These are phyloP conservation scores for Myodes glareolus DNA, from an alignment of 2,113 vertebrate genomes.

Conservation along the genomic window DNA sequence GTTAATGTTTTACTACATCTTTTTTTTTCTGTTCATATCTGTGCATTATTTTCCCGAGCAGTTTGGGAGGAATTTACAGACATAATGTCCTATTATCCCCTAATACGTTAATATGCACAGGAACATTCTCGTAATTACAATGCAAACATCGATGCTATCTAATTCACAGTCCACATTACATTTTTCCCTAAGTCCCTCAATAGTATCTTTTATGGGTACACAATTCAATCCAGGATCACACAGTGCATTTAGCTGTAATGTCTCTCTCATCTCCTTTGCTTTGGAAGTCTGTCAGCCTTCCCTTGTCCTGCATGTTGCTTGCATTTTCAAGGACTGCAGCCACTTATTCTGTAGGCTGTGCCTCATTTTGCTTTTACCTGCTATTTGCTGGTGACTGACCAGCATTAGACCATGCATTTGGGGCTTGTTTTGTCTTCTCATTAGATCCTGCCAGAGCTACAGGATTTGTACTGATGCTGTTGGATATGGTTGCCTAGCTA, in stretches of 20 bases:
- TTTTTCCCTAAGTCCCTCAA: conserved; percentile 11
- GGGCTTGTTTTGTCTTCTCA: neutral
- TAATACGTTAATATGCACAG: conserved; percentile 18
- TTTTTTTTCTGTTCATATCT: neutral
- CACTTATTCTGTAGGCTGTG: neutral
- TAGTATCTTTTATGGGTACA: neutral
- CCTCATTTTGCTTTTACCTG: neutral
- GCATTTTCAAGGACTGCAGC: conserved; percentile 10
- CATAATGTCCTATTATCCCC: neutral
- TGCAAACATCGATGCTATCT: neutral
- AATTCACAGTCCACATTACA: conserved; percentile 20
- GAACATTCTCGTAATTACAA: neutral
- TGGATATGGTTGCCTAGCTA: neutral
- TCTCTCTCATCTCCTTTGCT: conserved; percentile 34
- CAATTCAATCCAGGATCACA: neutral
- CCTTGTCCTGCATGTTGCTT: neutral
- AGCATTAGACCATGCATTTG: neutral
- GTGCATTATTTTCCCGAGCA: neutral
- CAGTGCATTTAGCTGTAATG: neutral
- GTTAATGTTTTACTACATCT: neutral
- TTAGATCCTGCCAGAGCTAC: neutral
- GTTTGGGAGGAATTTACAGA: neutral
- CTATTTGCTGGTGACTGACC: neutral
- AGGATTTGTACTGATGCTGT: neutral
- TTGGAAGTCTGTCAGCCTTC: neutral